phyloP scores from a whole-genome alignment of 1,140 invertebrate genomes.

The Leguminivora glycinivorella region DNA sequence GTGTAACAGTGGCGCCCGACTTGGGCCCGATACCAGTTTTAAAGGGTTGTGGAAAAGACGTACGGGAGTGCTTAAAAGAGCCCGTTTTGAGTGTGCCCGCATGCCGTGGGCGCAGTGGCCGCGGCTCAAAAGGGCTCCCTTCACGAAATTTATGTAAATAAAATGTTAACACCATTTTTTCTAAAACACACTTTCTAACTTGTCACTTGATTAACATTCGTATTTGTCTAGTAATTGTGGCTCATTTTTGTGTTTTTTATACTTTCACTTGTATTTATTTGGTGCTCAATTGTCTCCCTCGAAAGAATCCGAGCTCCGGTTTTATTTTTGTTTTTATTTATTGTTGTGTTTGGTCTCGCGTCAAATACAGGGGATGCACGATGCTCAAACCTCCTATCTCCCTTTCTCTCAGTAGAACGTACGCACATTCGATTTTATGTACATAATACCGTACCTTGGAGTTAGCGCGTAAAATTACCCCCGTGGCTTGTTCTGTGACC shows the following conservation, averaged over 20 bases:
- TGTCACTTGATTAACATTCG: conserved; percentile 37
- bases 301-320: conserved; percentile 68
- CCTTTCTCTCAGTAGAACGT: conserved; percentile 49
- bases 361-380: conserved; percentile 75
- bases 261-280: conserved; percentile 46
- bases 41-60: conserved; percentile 75
- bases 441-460: conserved; percentile 26
- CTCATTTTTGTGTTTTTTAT: conserved; percentile 49
- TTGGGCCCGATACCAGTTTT: conserved; percentile 32
- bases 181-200: conserved; percentile 25
- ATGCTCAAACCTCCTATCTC: conserved; percentile 70
- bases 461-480: conserved; percentile 8
- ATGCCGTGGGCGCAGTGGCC: not conserved
- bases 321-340: conserved; percentile 50
- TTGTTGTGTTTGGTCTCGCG: conserved; percentile 64
- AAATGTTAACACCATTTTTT: conserved; percentile 27
- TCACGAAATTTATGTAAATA: conserved; percentile 16
- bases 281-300: conserved; percentile 72
- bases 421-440: conserved; percentile 41
- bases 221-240: conserved; percentile 28
- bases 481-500: conserved; percentile 7
- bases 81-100: not conserved
- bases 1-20: conserved; percentile 40
- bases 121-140: conserved; percentile 1
- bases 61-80: conserved; percentile 16